phyloP scores from a whole-genome alignment of 1,140 invertebrate species.

The Drosophila arizonae region DNA sequence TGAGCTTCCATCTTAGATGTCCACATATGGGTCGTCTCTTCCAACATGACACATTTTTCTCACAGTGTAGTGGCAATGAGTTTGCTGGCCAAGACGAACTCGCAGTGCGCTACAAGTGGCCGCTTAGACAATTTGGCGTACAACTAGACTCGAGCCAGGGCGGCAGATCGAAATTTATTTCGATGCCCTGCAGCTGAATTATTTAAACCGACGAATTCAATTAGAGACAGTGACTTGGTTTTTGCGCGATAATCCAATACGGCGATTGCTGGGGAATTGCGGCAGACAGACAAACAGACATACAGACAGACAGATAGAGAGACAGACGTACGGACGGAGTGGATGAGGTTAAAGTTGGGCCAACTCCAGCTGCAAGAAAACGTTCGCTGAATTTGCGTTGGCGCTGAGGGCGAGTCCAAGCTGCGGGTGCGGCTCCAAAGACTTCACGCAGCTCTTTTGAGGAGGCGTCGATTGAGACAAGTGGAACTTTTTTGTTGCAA shows the following conservation, averaged over 20 bases:
- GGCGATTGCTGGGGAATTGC: background rate
- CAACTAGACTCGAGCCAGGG: conserved; percentile 51
- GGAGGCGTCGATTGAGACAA: conserved; percentile 67
- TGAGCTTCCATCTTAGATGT: too few relatives aligned
- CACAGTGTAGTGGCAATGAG: conserved; percentile 18
- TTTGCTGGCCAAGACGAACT: conserved; percentile 27
- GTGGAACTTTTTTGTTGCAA: conserved; percentile 53
- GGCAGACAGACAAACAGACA: background rate
- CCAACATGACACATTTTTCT: background rate
- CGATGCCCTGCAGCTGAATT: conserved; percentile 82
- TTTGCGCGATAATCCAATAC: conserved; percentile 64
- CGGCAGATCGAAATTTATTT: conserved; percentile 65
- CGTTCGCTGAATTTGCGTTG: conserved; percentile 72
- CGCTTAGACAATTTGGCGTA: conserved; percentile 40
- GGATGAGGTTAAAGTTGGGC: background rate
- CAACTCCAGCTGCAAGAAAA: conserved; percentile 3
- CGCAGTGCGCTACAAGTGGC: conserved; percentile 50
- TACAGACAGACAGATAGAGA: too few relatives aligned
- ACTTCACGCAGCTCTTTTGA: conserved; percentile 63
- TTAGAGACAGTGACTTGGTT: conserved; percentile 83
- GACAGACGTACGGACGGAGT: too few relatives aligned
- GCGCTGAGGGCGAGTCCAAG: conserved; percentile 72
- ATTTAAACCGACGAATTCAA: conserved; percentile 83
- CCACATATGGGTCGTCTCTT: too few relatives aligned
- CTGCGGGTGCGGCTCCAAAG: conserved; percentile 64